phyloP scores from a whole-genome alignment of 2,113 vertebrate genomes.

The Spea multiplicata region DNA sequence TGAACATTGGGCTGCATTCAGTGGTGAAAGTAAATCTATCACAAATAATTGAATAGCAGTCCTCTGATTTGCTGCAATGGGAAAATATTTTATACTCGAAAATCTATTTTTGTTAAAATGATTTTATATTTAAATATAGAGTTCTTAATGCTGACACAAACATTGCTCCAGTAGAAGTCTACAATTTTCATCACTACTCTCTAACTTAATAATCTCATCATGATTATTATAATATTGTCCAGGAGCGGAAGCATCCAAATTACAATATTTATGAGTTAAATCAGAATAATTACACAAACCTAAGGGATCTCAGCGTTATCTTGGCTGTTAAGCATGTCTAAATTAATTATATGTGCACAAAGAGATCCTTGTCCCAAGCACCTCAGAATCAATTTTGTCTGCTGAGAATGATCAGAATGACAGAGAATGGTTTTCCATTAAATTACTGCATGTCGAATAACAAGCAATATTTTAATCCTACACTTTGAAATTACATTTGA shows the following conservation, averaged over 20 bases:
- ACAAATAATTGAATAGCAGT: too few relatives aligned
- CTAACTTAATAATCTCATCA: background rate
- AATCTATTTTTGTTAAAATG: too few relatives aligned
- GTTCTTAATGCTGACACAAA: too few relatives aligned
- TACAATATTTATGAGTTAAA: background rate
- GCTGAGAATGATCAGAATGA: background rate
- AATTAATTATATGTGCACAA: background rate
- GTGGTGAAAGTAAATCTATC: too few relatives aligned
- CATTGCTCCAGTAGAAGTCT: background rate
- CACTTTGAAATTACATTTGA: background rate
- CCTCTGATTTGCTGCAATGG: too few relatives aligned
- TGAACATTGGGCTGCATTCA: too few relatives aligned
- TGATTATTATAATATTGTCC: background rate
- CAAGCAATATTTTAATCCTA: background rate
- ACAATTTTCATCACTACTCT: background rate
- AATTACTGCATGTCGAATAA: background rate
- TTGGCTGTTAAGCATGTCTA: background rate
- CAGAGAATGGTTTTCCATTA: background rate
- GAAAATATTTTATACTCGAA: too few relatives aligned
- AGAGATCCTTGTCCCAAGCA: background rate
- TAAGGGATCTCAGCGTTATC: background rate
- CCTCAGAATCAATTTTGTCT: background rate
- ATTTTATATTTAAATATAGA: too few relatives aligned
- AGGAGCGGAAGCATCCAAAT: background rate
- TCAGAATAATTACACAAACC: background rate